Percentiles rank a stretch among this genome's conserved stretches.
phyloP scores from a whole-genome alignment of 2,113 vertebrate genomes.

The Platichthys stellatus region DNA sequence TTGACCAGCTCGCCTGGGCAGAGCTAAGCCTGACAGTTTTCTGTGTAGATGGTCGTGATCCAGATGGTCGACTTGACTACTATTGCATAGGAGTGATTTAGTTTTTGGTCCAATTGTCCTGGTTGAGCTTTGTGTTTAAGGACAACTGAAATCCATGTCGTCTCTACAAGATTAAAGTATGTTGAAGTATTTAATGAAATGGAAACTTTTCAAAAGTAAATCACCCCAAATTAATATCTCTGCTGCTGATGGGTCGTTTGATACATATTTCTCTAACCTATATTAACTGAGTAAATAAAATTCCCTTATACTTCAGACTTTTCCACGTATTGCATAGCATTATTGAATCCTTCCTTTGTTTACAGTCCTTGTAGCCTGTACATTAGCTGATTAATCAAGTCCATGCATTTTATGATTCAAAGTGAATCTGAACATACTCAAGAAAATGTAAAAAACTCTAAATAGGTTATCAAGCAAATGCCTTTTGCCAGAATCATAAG shows the following conservation, averaged over 20 bases:
- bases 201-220: constrained; percentile 2
- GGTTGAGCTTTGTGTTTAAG: too few relatives aligned
- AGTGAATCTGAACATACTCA: too few relatives aligned
- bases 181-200: constrained; percentile 2
- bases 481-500: constrained; percentile 54
- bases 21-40: constrained; percentile 19
- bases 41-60: constrained; percentile 5
- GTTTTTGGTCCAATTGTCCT: not conserved
- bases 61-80: not conserved
- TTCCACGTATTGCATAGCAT: too few relatives aligned
- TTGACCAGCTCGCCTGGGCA: constrained; percentile 25
- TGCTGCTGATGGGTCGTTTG: too few relatives aligned
- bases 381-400: too few relatives aligned
- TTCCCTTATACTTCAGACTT: too few relatives aligned
- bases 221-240: too few relatives aligned
- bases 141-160: too few relatives aligned
- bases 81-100: not conserved
- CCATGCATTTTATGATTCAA: not conserved
- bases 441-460: not conserved
- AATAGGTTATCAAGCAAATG: constrained; percentile 27
- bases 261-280: too few relatives aligned
- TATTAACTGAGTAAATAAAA: not conserved
- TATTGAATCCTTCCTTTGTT: not conserved
- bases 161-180: not conserved
- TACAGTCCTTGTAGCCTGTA: too few relatives aligned